Evolutionary conservation across 2,888 invertebrate species (phyloP), one percentile per base, ranked within the genome.

Genomic region (Adelphocoris suturalis): DNA sequence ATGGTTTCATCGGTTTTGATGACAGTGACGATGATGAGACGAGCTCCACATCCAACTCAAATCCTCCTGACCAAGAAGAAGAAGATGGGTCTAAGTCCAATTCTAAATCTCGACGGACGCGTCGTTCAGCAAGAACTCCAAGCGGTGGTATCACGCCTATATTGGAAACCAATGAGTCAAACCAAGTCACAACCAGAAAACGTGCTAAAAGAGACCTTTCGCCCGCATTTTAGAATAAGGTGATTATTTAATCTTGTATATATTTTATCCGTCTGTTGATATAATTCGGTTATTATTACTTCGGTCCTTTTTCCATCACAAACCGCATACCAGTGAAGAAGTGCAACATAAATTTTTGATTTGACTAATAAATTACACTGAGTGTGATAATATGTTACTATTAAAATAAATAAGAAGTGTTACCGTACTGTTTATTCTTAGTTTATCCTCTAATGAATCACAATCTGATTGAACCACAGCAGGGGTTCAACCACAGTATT

Each of bases 171-270:
- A 7, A 14, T 27, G 82, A 47, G 19, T 52, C 82, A n/a, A 82
- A 82, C 23, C 14, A 14, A 23, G 19, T 16, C 7, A 9, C 28
- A 16, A 55, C 88, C n/a, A 48, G 78, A 37, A 88, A 88, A 88
- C 78, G 88, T 12, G 28, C 80, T 2, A 88, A 78, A 88, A 48
- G 55, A 28, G 88, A 78, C 19, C 48, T 88, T 13, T 88, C 88
- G 55, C 88, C 88, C 14, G 78, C 88, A 7, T 88, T 78, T 46
- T 86, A 23, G 61, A 85, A 57, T 52, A 19, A 82, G 52, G 16
- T 19, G 23, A 23, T 11, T 19, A 12, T 27, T 68, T 68, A 27
- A 23, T 13, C 23, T 68, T 68, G 68, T 68, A 68, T 68, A 68
- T 68, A 68, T 68, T 23, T 68, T 68, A 23, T 19, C 23, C 12